phyloP scores from a whole-genome alignment of 2,113 vertebrate species.

The Notarius lentiginosus region DNA sequence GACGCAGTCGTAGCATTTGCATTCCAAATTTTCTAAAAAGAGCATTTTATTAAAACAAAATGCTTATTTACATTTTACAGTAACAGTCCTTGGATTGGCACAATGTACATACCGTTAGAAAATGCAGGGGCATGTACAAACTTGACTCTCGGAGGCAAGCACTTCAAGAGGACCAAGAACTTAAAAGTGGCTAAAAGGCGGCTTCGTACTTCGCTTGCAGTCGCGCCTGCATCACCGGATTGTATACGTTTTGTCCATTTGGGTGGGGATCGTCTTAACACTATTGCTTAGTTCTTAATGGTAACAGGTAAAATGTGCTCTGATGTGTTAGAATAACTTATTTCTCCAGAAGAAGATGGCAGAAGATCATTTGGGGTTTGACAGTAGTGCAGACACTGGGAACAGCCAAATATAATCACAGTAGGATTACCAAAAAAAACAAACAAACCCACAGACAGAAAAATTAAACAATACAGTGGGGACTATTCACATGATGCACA shows the following conservation, averaged over 20 bases:
- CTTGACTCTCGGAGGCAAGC: constrained; percentile 30
- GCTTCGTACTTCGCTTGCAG: not conserved
- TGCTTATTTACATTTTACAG: constrained; percentile 72
- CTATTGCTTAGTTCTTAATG: constrained; percentile 37
- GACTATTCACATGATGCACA: constrained; percentile 42
- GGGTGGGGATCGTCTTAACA: not conserved
- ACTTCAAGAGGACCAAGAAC: constrained; percentile 12
- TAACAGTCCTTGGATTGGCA: constrained; percentile 59
- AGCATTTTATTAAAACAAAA: constrained; percentile 79
- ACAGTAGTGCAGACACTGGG: constrained; percentile 16
- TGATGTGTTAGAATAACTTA: constrained; percentile 8
- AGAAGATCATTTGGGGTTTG: not conserved
- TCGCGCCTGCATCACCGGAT: constrained; percentile 18
- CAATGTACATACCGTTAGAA: constrained; percentile 63
- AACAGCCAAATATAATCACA: not conserved
- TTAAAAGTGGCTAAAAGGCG: constrained; percentile 12
- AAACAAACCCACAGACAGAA: constrained; percentile 9
- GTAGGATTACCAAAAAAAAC: constrained; percentile 17
- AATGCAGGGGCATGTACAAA: constrained; percentile 56
- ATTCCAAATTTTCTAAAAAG: constrained; percentile 57
- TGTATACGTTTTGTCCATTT: not conserved
- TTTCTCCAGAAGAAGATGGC: not conserved
- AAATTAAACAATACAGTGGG: constrained; percentile 15
- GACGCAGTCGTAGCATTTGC: not conserved
- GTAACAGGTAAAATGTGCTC: constrained; percentile 19